phyloP scores from a whole-genome alignment of 2,888 invertebrate genomes.

The Oxyscelio sp. region DNA sequence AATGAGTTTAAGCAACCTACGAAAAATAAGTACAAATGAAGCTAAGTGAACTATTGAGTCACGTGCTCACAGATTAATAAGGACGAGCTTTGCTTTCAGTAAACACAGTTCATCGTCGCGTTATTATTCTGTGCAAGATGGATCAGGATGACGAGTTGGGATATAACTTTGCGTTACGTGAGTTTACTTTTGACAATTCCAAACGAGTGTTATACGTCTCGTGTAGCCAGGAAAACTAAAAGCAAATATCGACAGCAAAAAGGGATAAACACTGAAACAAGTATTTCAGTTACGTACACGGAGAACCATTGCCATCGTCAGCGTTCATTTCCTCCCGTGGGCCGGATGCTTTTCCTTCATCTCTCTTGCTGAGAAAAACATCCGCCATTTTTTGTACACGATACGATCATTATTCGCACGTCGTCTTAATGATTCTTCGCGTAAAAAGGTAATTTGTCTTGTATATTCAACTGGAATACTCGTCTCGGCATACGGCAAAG shows the following conservation, averaged over 20 bases:
- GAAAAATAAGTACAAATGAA: slow-evolving; percentile 85
- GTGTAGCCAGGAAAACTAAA: slow-evolving; percentile 67
- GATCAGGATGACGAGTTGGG: slow-evolving; percentile 39
- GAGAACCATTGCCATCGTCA: slow-evolving; percentile 36
- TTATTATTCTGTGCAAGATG: slow-evolving; percentile 75
- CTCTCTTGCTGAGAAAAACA: no score
- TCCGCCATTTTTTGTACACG: no score
- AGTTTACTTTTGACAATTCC: slow-evolving; percentile 42
- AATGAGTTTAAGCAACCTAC: slow-evolving; percentile 83
- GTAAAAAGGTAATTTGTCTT: neutral
- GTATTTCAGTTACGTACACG: slow-evolving; percentile 59
- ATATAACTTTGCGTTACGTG: slow-evolving; percentile 39
- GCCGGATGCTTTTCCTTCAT: no score
- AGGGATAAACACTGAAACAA: slow-evolving; percentile 64
- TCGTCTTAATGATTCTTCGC: slow-evolving; percentile 34
- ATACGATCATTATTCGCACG: no score
- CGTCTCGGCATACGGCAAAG: slow-evolving; percentile 76
- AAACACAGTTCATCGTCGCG: slow-evolving; percentile 66
- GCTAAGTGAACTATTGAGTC: slow-evolving; percentile 79
- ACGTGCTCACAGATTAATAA: slow-evolving; percentile 80
- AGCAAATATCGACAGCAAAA: slow-evolving; percentile 71
- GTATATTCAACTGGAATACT: slow-evolving; percentile 64
- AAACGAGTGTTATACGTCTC: slow-evolving; percentile 45
- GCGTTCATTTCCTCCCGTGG: no score
- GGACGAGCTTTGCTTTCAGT: slow-evolving; percentile 71